A percentile compares a stretch with the other conserved stretches of the same genome.
phyloP scores from a whole-genome alignment of 2,113 vertebrate species.

The Grammomys surdaster region DNA sequence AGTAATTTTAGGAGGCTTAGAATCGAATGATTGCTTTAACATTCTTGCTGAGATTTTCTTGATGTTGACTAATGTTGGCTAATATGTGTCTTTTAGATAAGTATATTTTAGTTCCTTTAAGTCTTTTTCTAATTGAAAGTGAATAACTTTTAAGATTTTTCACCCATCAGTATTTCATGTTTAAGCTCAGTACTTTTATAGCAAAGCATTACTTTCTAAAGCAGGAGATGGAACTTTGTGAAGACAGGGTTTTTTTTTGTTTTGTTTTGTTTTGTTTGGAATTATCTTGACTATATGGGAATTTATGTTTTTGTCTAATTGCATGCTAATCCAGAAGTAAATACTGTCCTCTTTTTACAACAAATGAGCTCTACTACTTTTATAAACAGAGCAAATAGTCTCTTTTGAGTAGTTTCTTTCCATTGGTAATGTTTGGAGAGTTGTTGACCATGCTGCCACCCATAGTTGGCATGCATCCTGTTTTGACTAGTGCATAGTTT shows the following conservation, averaged over 20 bases:
- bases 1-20: slow-evolving; percentile 69
- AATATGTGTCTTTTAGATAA: slow-evolving; percentile 62
- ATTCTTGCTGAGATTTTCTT: slow-evolving; percentile 59
- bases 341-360: not conserved
- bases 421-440: not conserved
- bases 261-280: not conserved
- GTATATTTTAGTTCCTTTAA: slow-evolving; percentile 60
- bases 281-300: not conserved
- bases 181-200: not conserved
- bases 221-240: not conserved
- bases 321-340: not conserved
- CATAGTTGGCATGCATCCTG: not conserved
- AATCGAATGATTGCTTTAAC: slow-evolving; percentile 69
- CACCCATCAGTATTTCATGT: not conserved
- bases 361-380: not conserved
- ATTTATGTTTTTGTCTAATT: not conserved
- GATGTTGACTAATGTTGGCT: slow-evolving; percentile 49
- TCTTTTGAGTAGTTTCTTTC: not conserved
- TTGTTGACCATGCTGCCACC: not conserved
- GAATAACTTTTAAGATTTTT: slow-evolving; percentile 51
- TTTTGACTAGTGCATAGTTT: not conserved
- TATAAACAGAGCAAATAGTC: not conserved
- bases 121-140: slow-evolving; percentile 64
- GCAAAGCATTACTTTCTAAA: slow-evolving; percentile 10
- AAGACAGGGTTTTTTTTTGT: not conserved